phyloP scores from a whole-genome alignment of 2,113 vertebrate genomes.

The Anolis sagrei region DNA sequence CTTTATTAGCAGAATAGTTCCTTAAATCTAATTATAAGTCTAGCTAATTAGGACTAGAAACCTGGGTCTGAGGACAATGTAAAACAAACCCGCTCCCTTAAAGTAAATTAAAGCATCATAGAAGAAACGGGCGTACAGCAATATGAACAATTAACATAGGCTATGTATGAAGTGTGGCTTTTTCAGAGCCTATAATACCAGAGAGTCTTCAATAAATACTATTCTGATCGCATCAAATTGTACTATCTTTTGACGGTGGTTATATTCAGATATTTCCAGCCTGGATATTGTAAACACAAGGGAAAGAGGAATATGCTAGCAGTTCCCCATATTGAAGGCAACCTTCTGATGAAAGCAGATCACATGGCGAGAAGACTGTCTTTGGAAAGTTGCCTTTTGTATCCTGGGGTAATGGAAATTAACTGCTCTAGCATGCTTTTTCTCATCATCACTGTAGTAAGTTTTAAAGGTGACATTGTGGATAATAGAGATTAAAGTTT shows the following conservation, averaged over 20 bases:
- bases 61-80: neutral
- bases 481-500: neutral
- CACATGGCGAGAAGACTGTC: too few relatives aligned
- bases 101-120: neutral
- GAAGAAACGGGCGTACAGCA: neutral
- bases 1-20: neutral
- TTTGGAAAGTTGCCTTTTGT: too few relatives aligned
- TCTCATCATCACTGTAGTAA: neutral
- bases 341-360: too few relatives aligned
- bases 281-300: too few relatives aligned
- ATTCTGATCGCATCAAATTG: neutral
- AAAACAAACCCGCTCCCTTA: neutral
- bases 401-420: too few relatives aligned
- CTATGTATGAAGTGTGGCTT: neutral
- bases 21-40: neutral
- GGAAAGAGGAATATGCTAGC: too few relatives aligned
- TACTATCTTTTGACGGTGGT: neutral
- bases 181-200: neutral
- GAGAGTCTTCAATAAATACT: neutral
- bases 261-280: too few relatives aligned
- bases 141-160: neutral
- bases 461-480: neutral
- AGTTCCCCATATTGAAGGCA: too few relatives aligned
- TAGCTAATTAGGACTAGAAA: neutral
- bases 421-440: too few relatives aligned